Conservation (phyloP, 2,113 vertebrate genomes). For the Orcinus orca region DNA sequence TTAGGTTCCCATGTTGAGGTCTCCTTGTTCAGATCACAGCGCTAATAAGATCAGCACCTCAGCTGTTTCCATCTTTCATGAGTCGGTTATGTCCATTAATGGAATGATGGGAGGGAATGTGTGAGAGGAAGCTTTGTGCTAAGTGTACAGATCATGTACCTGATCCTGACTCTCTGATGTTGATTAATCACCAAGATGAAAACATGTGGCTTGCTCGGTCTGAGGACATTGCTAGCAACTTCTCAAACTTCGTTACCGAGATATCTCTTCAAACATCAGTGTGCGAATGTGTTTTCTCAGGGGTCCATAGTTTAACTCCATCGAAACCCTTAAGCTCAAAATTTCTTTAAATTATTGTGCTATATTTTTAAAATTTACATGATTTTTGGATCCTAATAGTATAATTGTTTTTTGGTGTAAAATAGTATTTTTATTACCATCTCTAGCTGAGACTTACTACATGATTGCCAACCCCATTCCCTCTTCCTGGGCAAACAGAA, state of each 20-base stretch:
- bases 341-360: background rate
- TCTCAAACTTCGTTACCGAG: background rate
- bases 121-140: background rate
- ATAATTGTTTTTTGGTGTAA: background rate
- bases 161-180: background rate
- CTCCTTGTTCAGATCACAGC: background rate
- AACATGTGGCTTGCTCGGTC: background rate
- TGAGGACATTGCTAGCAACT: background rate
- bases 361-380: background rate
- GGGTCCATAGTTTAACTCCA: background rate
- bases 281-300: background rate
- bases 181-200: background rate
- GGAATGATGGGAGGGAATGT: background rate
- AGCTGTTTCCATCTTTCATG: background rate
- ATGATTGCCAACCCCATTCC: background rate
- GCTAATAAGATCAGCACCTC: background rate
- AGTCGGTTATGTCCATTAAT: background rate
- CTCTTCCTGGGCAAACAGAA: background rate
- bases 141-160: background rate
- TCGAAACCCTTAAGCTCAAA: background rate
- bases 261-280: background rate
- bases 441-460: background rate
- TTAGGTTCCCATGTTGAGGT: background rate
- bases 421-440: background rate
- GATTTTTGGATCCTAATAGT: background rate